phyloP scores from a whole-genome alignment of 2,113 vertebrate genomes.

The Monopterus albus region DNA sequence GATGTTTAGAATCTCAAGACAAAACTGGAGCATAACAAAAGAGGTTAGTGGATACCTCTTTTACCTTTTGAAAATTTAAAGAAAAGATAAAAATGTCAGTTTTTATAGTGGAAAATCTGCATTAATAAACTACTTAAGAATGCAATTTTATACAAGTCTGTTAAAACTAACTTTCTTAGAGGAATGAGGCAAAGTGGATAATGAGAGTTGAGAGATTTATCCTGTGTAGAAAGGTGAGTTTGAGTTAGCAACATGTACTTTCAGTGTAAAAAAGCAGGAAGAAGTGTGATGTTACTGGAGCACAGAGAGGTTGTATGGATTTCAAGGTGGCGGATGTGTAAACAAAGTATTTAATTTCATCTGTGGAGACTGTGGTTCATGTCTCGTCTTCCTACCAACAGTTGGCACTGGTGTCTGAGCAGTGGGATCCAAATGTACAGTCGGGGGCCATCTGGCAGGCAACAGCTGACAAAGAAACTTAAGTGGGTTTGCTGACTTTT shows the following conservation, averaged over 20 bases:
- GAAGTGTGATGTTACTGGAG: neutral
- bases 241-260: neutral
- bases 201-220: neutral
- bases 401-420: no score
- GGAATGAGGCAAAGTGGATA: slow-evolving; percentile 6
- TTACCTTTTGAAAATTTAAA: no score
- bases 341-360: no score
- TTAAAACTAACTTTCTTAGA: neutral
- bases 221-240: neutral
- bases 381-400: no score
- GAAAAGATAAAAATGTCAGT: no score
- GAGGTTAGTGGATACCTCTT: no score
- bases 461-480: no score
- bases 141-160: neutral
- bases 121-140: no score
- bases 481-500: no score
- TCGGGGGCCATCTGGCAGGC: no score
- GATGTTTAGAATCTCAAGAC: neutral
- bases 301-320: neutral
- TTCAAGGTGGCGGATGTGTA: neutral
- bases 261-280: neutral
- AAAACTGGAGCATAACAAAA: neutral
- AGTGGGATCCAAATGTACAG: no score
- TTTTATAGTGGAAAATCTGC: no score
- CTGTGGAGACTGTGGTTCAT: neutral